Evolutionary conservation across 2,888 invertebrate genomes (phyloP).

Genomic region (Cristatella mucedo): DNA sequence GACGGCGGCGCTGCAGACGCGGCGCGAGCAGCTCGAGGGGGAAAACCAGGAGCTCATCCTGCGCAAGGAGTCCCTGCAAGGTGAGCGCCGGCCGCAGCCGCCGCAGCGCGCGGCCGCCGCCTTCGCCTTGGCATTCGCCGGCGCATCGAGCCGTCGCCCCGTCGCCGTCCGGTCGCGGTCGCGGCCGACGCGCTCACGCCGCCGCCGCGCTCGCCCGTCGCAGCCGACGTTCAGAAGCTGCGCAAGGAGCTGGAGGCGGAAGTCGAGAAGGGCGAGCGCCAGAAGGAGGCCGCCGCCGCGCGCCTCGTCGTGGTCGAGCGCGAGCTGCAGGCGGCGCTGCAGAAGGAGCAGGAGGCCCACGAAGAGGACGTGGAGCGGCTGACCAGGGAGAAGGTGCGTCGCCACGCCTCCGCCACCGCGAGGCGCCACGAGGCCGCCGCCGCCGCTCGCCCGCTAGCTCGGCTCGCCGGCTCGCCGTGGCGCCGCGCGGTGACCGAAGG

Average conservation of each 20-base stretch:
- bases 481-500: too few species aligned
- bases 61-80: conserved; percentile 35
- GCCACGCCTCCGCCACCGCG: neutral
- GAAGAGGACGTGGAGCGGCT: conserved; percentile 39
- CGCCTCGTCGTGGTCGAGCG: conserved; percentile 55
- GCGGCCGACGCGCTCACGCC: too few species aligned
- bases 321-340: conserved; percentile 34
- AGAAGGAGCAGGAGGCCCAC: conserved; percentile 38
- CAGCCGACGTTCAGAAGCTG: conserved; percentile 35
- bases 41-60: conserved; percentile 39
- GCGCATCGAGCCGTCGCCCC: too few species aligned
- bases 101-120: conserved; percentile 56
- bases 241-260: conserved; percentile 35
- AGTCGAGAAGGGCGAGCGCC: conserved; percentile 31
- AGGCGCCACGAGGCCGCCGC: too few species aligned
- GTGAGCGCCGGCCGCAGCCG: conserved; percentile 19
- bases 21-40: conserved; percentile 39
- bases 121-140: neutral
- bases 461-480: too few species aligned
- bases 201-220: too few species aligned
- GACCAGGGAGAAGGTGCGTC: conserved; percentile 33
- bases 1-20: conserved; percentile 28
- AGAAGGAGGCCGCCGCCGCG: conserved; percentile 52
- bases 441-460: too few species aligned
- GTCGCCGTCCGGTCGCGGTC: too few species aligned